Percentiles rank a stretch among this genome's conserved stretches.
These are phyloP conservation scores for Vespertilio murinus DNA, from an alignment of 2,797 vertebrate genomes.

Conservation along the genomic window DNA sequence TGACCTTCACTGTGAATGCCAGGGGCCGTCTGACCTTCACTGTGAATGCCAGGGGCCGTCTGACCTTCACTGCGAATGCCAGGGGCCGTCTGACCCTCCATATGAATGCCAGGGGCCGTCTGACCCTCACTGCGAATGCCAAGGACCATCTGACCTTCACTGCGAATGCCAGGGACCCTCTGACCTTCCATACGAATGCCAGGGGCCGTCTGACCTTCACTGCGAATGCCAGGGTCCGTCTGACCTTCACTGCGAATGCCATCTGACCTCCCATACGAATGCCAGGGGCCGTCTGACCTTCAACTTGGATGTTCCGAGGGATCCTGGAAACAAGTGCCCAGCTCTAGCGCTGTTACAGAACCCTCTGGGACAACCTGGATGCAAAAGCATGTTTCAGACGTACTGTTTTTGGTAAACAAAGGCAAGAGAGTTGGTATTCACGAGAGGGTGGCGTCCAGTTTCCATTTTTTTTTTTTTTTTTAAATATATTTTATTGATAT, in stretches of 20 bases:
- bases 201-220: background rate
- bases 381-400: conserved; percentile 6
- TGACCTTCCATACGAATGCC: background rate
- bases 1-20: background rate
- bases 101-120: too few relatives aligned
- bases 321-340: background rate
- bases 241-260: too few relatives aligned
- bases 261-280: too few relatives aligned
- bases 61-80: background rate
- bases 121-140: background rate
- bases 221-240: background rate
- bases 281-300: background rate
- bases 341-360: background rate
- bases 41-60: background rate
- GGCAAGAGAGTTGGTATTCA: background rate
- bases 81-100: background rate
- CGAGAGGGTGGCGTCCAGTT: background rate
- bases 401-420: background rate
- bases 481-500: too few relatives aligned
- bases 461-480: too few relatives aligned
- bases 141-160: background rate
- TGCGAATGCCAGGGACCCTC: background rate
- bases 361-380: background rate
- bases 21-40: background rate
- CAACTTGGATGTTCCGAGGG: background rate